Percentiles rank a stretch among this genome's conserved stretches.
phyloP scores from a whole-genome alignment of 2,113 vertebrate genomes.

The Clarias magur region DNA sequence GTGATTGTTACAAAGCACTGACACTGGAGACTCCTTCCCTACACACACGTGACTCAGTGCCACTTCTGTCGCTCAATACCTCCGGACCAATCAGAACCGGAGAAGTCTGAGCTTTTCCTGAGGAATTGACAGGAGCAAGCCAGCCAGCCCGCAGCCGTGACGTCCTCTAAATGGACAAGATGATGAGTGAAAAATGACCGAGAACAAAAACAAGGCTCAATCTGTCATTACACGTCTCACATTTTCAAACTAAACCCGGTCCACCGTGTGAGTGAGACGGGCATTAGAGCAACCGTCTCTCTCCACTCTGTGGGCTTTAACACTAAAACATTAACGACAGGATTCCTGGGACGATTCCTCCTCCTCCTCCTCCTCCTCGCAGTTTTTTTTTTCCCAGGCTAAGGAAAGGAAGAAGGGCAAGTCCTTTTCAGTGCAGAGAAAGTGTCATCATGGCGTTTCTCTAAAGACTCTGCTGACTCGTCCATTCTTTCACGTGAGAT shows the following conservation, averaged over 20 bases:
- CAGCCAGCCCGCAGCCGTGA: neutral
- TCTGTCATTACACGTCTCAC: constrained; percentile 5
- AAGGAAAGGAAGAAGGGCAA: constrained; percentile 61
- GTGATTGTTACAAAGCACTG: neutral
- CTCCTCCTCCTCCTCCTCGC: neutral
- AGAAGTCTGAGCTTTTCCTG: neutral
- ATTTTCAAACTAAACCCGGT: neutral
- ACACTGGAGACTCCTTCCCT: constrained; percentile 8
- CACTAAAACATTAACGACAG: constrained; percentile 8
- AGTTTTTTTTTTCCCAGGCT: constrained; percentile 56
- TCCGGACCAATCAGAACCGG: neutral
- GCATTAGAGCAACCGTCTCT: constrained; percentile 10
- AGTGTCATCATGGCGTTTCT: constrained; percentile 74
- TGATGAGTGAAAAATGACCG: neutral
- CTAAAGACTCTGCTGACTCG: constrained; percentile 75
- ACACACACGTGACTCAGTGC: neutral
- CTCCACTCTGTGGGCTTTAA: constrained; percentile 4
- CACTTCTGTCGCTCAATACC: neutral
- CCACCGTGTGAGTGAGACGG: neutral
- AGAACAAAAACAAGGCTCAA: neutral
- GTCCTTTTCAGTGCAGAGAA: constrained; percentile 69
- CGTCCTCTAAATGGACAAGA: neutral
- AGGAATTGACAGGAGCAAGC: neutral
- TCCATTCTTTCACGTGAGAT: constrained; percentile 77
- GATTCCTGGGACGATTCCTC: constrained; percentile 1